Percentiles rank a stretch among this genome's conserved stretches.
phyloP scores from a whole-genome alignment of 2,113 vertebrate species.

The Thomomys bottae region DNA sequence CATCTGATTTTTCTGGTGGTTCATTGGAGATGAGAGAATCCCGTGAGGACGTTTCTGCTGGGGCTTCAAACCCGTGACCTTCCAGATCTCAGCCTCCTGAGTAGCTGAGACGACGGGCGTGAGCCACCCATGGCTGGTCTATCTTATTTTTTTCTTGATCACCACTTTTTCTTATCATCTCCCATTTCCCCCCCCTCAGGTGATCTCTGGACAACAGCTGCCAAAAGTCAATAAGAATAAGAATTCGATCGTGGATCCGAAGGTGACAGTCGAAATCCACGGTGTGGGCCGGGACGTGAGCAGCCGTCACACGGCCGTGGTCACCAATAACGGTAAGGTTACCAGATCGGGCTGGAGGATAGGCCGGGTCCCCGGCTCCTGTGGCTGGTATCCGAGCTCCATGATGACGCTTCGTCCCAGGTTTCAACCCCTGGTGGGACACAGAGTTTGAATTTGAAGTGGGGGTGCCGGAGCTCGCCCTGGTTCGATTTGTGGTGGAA shows the following conservation, averaged over 20 bases:
- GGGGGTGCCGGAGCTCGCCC: slow-evolving; percentile 89
- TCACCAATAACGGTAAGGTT: slow-evolving; percentile 92
- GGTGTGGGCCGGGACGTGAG: slow-evolving; percentile 89
- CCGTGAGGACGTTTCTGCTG: too few species aligned
- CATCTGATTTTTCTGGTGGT: too few species aligned
- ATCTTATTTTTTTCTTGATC: too few species aligned
- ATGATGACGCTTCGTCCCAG: slow-evolving; percentile 76
- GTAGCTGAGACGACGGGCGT: too few species aligned
- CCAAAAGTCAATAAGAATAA: slow-evolving; percentile 95
- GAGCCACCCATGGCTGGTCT: too few species aligned
- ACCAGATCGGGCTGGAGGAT: background rate
- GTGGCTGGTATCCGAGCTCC: fast-evolving
- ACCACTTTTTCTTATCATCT: too few species aligned
- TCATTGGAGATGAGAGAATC: too few species aligned
- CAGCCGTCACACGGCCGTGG: slow-evolving; percentile 88
- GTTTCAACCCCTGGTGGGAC: slow-evolving; percentile 96
- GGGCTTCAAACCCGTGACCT: too few species aligned
- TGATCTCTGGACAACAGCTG: slow-evolving; percentile 97
- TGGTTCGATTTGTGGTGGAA: slow-evolving; percentile 94
- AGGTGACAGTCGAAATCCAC: slow-evolving; percentile 90
- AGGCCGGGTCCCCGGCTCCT: fast-evolving
- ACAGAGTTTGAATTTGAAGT: slow-evolving; percentile 89
- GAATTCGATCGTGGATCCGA: slow-evolving; percentile 95
- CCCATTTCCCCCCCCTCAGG: slow-evolving; percentile 78
- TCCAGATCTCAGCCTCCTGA: too few species aligned